A percentile compares a stretch with the other conserved stretches of the same genome.
Conservation (phyloP, 2,797 vertebrate species). For the Bovichtus variegatus region DNA sequence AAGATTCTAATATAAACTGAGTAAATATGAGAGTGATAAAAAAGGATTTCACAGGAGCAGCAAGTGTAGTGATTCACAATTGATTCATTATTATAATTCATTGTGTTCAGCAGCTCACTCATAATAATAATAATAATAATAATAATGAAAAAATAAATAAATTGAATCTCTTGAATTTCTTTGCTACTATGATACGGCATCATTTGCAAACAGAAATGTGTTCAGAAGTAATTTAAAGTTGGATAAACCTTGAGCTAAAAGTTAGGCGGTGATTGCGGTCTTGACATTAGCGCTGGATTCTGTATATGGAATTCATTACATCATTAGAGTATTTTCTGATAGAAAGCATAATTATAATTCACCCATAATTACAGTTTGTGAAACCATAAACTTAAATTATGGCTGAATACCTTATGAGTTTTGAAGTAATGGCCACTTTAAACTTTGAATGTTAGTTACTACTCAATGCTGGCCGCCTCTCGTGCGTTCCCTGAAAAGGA, state of each 20-base stretch:
- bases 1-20: conserved; percentile 18
- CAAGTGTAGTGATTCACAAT: conserved; percentile 2
- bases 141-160: conserved; percentile 43
- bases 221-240: conserved; percentile 22
- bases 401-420: not conserved
- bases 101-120: conserved; percentile 3
- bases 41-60: conserved; percentile 22
- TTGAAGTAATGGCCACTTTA: not conserved
- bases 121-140: no score
- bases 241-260: conserved; percentile 32
- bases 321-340: conserved; percentile 29
- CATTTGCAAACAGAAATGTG: conserved; percentile 38
- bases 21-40: conserved; percentile 8
- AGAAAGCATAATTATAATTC: conserved; percentile 25
- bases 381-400: conserved; percentile 7
- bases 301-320: conserved; percentile 37
- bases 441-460: not conserved
- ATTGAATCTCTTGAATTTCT: conserved; percentile 5
- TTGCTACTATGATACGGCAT: not conserved
- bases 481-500: not conserved
- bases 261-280: conserved; percentile 12
- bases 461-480: not conserved
- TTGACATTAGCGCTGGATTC: conserved; percentile 16
- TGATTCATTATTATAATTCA: not conserved
- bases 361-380: conserved; percentile 17